phyloP scores from a whole-genome alignment of 2,888 invertebrate genomes.

The Drosophila anomelani region DNA sequence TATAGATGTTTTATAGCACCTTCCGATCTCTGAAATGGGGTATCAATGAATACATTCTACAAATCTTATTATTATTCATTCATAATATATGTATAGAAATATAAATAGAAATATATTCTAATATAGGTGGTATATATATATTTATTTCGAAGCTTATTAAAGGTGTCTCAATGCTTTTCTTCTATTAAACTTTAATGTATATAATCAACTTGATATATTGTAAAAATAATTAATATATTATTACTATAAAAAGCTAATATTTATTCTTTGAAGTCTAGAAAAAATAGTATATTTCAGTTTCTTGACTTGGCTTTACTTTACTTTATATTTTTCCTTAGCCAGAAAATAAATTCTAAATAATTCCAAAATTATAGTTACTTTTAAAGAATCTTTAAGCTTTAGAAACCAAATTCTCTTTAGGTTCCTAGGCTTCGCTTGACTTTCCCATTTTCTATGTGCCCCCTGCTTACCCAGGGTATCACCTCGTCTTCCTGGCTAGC shows the following conservation, averaged over 20 bases:
- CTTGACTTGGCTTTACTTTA: background rate
- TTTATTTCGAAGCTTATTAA: background rate
- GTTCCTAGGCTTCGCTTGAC: background rate
- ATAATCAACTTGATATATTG: background rate
- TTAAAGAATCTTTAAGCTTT: no score
- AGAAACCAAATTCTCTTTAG: background rate
- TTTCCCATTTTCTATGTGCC: no score
- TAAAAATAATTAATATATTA: no score
- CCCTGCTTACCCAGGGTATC: background rate
- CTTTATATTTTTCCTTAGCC: no score
- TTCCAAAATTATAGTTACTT: no score
- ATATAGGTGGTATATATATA: background rate
- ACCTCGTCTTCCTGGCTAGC: background rate
- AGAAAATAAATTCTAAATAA: no score
- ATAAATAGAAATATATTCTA: background rate
- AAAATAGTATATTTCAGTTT: background rate
- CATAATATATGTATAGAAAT: background rate
- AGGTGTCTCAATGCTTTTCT: background rate
- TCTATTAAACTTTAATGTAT: background rate
- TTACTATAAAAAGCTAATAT: no score
- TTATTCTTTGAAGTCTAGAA: background rate
- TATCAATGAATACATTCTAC: conserved; percentile 9
- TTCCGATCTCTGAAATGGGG: background rate
- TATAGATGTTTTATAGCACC: background rate
- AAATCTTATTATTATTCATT: background rate